Conservation (phyloP, 2,113 vertebrate species). For the Hepsetus odoe region DNA sequence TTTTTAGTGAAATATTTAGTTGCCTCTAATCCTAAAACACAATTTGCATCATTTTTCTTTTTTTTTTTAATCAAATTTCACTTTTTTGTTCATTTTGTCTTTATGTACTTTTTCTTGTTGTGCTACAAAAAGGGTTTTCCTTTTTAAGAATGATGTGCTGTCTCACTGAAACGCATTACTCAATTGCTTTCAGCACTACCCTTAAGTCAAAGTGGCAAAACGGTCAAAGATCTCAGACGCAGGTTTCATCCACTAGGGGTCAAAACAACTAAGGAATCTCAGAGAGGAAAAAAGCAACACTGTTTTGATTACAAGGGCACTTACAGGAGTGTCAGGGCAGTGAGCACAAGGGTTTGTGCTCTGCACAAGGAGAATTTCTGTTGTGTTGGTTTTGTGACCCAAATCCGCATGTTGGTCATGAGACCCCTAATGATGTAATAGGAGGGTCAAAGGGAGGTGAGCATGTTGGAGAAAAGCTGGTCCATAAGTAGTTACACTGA, state of each 20-base stretch:
- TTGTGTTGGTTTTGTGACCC: background rate
- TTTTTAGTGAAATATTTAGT: too few relatives aligned
- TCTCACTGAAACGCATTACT: background rate
- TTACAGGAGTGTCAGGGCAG: background rate
- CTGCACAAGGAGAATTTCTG: background rate
- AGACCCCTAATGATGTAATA: background rate
- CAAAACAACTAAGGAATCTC: background rate
- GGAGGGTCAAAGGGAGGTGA: background rate
- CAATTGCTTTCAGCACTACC: background rate
- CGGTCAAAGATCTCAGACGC: background rate
- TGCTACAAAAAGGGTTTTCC: background rate
- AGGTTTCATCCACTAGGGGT: background rate
- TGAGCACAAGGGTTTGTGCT: background rate
- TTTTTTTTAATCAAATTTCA: too few relatives aligned
- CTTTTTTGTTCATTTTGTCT: background rate
- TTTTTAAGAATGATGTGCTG: background rate
- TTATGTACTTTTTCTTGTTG: background rate
- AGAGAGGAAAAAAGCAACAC: background rate
- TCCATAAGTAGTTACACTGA: background rate
- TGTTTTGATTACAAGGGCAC: background rate
- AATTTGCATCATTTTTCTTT: too few relatives aligned
- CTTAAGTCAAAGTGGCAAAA: background rate
- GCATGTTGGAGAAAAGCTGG: background rate
- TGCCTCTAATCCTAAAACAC: too few relatives aligned
- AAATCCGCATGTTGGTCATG: background rate